Base-by-base conservation (phyloP, 1,140 invertebrate species). In the Aphaenogaster ashmeadi region DNA sequence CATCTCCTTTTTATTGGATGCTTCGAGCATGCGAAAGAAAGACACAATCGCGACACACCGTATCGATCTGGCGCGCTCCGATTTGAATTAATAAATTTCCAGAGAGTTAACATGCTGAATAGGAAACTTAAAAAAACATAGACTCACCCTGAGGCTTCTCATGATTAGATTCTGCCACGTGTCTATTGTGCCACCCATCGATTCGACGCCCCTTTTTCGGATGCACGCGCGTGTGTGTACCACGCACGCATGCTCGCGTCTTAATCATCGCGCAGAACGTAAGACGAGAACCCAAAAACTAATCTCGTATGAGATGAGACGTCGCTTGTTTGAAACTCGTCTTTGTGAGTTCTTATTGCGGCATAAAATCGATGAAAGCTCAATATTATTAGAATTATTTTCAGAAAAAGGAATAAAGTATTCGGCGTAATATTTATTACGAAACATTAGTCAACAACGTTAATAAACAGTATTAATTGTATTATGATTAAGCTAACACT, bases 101-200 rank as follows among this genome's bases (percentile, higher is more conserved):
- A 92, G 90, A 71, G 87, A 88, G 87, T 92, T 92, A 90, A 71
- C 91, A 75, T 50, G 58, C 9, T 90, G 89, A 92, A 93, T 93
- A 56, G 9, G 21, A 85, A 92, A 72, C 72, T 86, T 88, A 41
- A 71, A 87, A 50, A 87, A 89, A 83, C 62, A 87, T 83, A 87
- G 60, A 36, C 84, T 81, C 60, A 64, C 79, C 85, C 86, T 60
- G 72, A 81, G 74, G 86, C 86, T 87, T 88, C 72, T 18, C 84
- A 91, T 94, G 92, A 94, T 94, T 94, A 93, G 93, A 93, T 93
- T 92, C 89, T 85, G 93, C 72, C 93, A 94, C 93, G 93, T 94
- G 93, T 41, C 93, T 36, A 93, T 93, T 93, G 91, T 93, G 41
- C 74, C 69, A 78, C 64, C 79, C 89, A 79, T 92, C 77, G 66